These are phyloP conservation scores for Rhizoglyphus robini DNA, from an alignment of 1,140 invertebrate genomes.

Conservation along the genomic window DNA sequence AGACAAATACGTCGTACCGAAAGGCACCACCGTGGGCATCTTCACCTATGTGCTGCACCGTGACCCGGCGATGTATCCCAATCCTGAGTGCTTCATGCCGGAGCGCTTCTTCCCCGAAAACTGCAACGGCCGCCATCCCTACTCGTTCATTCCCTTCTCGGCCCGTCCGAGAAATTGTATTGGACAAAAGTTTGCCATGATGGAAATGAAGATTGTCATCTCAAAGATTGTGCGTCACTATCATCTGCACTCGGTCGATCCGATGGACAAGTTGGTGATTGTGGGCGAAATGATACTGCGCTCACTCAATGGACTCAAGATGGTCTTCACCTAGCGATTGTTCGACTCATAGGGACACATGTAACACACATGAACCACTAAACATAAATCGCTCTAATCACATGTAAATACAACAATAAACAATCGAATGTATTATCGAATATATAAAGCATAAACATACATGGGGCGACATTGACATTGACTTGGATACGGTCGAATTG, in stretches of 20 bases:
- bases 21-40: constrained; percentile 36
- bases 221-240: constrained; percentile 33
- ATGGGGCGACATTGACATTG: not conserved
- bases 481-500: too few relatives aligned
- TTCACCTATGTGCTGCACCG: constrained; percentile 46
- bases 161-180: constrained; percentile 36
- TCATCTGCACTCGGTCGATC: constrained; percentile 24
- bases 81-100: constrained; percentile 59
- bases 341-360: not conserved
- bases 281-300: constrained; percentile 29
- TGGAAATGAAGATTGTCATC: constrained; percentile 42
- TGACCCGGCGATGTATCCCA: constrained; percentile 46
- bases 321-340: constrained; percentile 22
- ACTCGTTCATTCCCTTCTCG: constrained; percentile 32
- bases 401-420: not conserved
- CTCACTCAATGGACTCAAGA: constrained; percentile 26
- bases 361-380: not conserved
- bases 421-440: not conserved
- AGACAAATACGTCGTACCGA: constrained; percentile 31
- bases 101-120: constrained; percentile 53
- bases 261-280: constrained; percentile 26
- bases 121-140: constrained; percentile 34
- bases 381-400: too few relatives aligned
- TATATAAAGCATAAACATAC: not conserved
- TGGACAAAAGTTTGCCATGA: constrained; percentile 43